These are phyloP conservation scores for Stegana nigrithorax DNA, from an alignment of 2,888 invertebrate genomes.

Conservation along the genomic window DNA sequence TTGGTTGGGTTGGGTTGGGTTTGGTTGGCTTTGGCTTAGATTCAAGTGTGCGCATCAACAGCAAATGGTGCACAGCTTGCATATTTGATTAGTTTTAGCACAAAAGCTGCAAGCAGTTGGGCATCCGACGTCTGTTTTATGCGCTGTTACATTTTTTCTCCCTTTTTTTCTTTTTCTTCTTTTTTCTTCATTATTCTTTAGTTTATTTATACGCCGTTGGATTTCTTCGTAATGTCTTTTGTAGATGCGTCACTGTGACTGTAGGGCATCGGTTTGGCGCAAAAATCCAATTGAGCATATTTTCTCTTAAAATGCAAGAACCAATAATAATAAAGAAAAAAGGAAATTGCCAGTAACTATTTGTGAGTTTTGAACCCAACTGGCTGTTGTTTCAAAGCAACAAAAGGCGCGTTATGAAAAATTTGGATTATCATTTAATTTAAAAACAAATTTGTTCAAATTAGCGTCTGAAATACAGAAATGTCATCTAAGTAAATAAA, in stretches of 20 bases:
- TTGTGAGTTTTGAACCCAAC: too few relatives aligned
- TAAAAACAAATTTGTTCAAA: too few relatives aligned
- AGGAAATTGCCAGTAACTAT: too few relatives aligned
- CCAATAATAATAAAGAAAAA: too few relatives aligned
- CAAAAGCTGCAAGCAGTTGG: not conserved
- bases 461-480: too few relatives aligned
- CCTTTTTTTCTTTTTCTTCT: not conserved
- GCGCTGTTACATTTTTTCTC: not conserved
- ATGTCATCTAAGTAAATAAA: too few relatives aligned
- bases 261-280: too few relatives aligned
- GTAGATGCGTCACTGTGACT: slow-evolving; percentile 3
- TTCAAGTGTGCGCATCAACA: not conserved
- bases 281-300: slow-evolving; percentile 18
- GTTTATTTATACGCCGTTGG: slow-evolving; percentile 11
- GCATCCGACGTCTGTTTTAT: not conserved
- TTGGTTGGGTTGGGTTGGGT: not conserved
- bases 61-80: slow-evolving; percentile 7
- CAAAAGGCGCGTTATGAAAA: too few relatives aligned
- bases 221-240: not conserved
- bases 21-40: not conserved
- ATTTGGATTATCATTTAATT: too few relatives aligned
- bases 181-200: not conserved
- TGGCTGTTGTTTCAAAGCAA: too few relatives aligned
- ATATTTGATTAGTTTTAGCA: slow-evolving; percentile 18
- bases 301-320: too few relatives aligned